Base-by-base conservation (phyloP, 2,797 vertebrate species). In the Helicolenus hilgendorfi region DNA sequence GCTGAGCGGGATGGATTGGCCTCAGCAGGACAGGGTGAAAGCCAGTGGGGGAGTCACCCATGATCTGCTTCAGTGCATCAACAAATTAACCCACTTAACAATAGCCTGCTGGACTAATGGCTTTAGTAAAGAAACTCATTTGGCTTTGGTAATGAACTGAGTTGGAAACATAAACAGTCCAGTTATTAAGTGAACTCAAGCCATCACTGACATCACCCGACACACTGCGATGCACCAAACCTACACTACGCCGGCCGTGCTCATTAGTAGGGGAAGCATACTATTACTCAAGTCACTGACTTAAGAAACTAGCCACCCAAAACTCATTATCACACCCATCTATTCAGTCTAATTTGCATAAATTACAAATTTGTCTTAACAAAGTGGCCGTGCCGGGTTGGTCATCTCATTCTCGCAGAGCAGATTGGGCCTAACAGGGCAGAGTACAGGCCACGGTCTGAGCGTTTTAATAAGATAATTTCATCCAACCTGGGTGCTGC, bases 11-110 rank as follows among this genome's bases (percentile, higher is more conserved):
- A 69, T 79, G 74, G 45, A 86, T 77, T 27, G 81, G 82, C 79
- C 84, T 82, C 71, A 56, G 72, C 85, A 81, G 85, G 87, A 83
- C 77, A 85, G 84, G 85, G 81, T 90, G 88, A 92, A 86, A 87
- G 87, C 76, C 72, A 84, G 88, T 88, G 92, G 90, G 91, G 92
- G 91, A 88, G 85, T 86, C 82, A 73, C 79, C 86, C 89, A 41
- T 83, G 94, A 94, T 96, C 77, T 94, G 96, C 96, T 96, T 93
- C 92, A 95, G 59, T 93, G 96, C 95, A 91, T 97, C 89, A 70
- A 95, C 93, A 96, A 97, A 97, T 97, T 93, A 97, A 96, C 90
- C 94, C 88, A 94, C 87, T 94, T 96, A 96, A 95, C 96, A 95
- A 96, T 92, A 88, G 83, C 86, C 77, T 85, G 56, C 77, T 86